phyloP scores from a whole-genome alignment of 2,113 vertebrate genomes.

The Salvelinus namaycush region DNA sequence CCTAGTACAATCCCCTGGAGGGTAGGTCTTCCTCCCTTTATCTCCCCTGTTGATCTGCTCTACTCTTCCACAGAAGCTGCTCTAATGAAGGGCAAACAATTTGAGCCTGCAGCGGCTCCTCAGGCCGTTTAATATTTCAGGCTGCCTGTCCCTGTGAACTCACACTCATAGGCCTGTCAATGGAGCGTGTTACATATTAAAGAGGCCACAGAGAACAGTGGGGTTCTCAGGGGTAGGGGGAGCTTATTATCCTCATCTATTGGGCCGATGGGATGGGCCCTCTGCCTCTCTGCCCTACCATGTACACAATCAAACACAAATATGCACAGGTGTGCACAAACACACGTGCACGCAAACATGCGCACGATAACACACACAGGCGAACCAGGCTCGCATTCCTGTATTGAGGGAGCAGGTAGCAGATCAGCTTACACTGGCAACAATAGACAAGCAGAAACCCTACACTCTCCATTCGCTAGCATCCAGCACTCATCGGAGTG shows the following conservation, averaged over 20 bases:
- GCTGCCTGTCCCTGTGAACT: slow-evolving; percentile 21
- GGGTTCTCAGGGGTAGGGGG: no score
- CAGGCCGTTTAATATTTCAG: slow-evolving; percentile 48
- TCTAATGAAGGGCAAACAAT: slow-evolving; percentile 29
- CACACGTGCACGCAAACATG: no score
- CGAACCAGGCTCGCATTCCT: slow-evolving; percentile 22
- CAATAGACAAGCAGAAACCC: slow-evolving; percentile 36
- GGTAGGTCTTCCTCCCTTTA: slow-evolving; percentile 7
- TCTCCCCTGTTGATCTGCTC: neutral
- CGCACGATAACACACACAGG: no score
- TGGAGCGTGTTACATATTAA: slow-evolving; percentile 9
- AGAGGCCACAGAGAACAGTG: neutral
- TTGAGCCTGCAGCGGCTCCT: slow-evolving; percentile 11
- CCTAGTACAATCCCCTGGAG: neutral
- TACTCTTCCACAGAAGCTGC: slow-evolving; percentile 14
- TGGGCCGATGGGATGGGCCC: no score
- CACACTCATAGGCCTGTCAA: slow-evolving; percentile 7
- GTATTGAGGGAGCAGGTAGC: slow-evolving; percentile 13
- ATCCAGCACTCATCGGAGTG: neutral
- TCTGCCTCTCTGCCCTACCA: neutral
- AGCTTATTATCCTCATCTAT: neutral
- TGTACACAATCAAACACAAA: neutral
- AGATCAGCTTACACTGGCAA: slow-evolving; percentile 39
- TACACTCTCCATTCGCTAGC: slow-evolving; percentile 27
- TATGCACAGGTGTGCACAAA: no score